These are phyloP conservation scores for Leiothrix lutea DNA, from an alignment of 2,113 vertebrate genomes.

Conservation along the genomic window DNA sequence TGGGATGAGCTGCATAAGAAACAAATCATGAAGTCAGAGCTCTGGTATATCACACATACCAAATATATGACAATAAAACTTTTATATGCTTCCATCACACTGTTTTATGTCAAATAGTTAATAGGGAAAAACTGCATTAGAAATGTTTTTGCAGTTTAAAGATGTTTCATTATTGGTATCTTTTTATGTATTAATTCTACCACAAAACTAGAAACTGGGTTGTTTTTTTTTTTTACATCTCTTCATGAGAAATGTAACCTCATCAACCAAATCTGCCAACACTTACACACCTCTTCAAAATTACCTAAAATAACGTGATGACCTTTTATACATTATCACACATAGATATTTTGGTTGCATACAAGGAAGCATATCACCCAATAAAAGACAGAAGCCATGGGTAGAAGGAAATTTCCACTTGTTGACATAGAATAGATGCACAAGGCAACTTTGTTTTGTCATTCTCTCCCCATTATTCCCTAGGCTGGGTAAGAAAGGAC, in stretches of 20 bases:
- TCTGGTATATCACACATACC: not conserved
- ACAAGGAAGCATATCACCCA: not conserved
- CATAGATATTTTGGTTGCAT: not conserved
- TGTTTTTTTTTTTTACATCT: fast-evolving
- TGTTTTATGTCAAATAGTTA: constrained; percentile 31
- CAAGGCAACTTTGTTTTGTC: not conserved
- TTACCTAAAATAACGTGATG: not conserved
- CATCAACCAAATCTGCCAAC: not conserved
- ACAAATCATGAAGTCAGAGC: constrained; percentile 3
- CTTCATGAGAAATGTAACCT: not conserved
- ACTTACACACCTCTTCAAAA: not conserved
- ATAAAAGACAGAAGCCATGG: not conserved
- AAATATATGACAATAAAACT: constrained; percentile 32
- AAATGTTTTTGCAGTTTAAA: constrained; percentile 24
- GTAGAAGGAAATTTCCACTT: not conserved
- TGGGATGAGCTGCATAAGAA: constrained; percentile 2
- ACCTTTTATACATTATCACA: not conserved
- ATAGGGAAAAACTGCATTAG: not conserved
- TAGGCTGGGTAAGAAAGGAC: not conserved
- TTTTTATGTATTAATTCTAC: not conserved
- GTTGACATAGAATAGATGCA: not conserved
- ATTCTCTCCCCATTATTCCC: not conserved
- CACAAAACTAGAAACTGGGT: not conserved
- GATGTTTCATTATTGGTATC: not conserved
- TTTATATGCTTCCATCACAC: constrained; percentile 3